Evolutionary conservation across 2,113 vertebrate genomes (phyloP).

Genomic region (Cottus gobio): DNA sequence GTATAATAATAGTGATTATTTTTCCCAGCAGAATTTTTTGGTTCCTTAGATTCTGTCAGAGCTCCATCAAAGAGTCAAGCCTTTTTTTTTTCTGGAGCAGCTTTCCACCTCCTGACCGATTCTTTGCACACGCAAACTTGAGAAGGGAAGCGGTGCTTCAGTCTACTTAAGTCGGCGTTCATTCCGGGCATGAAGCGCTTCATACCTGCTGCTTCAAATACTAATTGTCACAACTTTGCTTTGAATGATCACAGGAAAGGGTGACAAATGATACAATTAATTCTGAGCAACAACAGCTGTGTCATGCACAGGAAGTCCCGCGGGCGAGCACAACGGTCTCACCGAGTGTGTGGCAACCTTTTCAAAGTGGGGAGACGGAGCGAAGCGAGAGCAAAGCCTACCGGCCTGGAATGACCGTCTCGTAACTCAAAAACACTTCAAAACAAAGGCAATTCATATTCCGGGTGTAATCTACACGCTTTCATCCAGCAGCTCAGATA

Average conservation of each 20-base stretch:
- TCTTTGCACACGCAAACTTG: background rate
- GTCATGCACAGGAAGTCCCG: background rate
- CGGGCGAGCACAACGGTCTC: background rate
- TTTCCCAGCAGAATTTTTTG: background rate
- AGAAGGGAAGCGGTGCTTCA: background rate
- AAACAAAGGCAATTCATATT: conserved; percentile 17
- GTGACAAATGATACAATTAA: conserved; percentile 53
- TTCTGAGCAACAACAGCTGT: conserved; percentile 42
- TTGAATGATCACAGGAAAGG: conserved; percentile 17
- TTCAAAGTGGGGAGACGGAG: background rate
- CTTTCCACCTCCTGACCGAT: background rate
- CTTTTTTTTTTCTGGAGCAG: no score
- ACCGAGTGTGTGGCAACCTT: background rate
- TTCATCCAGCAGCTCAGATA: conserved; percentile 7
- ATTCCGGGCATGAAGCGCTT: background rate
- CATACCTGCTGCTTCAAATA: conserved; percentile 9
- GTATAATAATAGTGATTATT: background rate
- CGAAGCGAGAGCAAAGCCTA: background rate
- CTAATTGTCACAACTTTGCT: conserved; percentile 32
- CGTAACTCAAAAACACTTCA: conserved; percentile 13
- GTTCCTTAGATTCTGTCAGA: background rate
- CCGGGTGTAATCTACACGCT: background rate
- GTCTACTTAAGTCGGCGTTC: background rate
- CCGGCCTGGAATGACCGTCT: conserved; percentile 5
- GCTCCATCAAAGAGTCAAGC: background rate